Conservation (phyloP, 1,140 invertebrate species). For the Drosophila kohkoa region DNA sequence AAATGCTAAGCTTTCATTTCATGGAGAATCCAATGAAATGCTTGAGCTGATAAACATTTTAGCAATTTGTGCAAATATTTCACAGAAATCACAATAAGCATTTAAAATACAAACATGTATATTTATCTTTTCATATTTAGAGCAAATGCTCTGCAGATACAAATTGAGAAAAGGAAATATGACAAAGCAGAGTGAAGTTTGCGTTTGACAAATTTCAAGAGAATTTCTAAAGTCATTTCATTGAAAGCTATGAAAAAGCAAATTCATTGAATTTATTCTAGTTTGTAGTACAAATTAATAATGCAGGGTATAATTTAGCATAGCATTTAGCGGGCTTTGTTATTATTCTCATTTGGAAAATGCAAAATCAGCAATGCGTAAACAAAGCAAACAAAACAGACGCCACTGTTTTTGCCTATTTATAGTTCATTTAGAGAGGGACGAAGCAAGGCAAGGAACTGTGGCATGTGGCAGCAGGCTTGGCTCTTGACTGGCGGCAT, state of each 20-base stretch:
- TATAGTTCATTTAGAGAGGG: conserved; percentile 64
- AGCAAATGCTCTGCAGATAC: not conserved
- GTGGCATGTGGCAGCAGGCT: not conserved
- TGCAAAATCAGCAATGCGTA: conserved; percentile 53
- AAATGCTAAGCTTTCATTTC: conserved; percentile 10
- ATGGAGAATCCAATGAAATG: conserved; percentile 34
- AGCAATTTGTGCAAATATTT: conserved; percentile 38
- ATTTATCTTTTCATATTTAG: not conserved
- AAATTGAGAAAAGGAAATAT: not conserved
- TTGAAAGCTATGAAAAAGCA: not conserved
- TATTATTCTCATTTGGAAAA: conserved; percentile 40
- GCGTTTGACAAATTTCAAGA: not conserved
- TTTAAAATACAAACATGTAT: conserved; percentile 29
- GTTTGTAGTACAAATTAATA: too few species aligned
- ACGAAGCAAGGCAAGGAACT: too few species aligned
- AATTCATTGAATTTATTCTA: too few species aligned
- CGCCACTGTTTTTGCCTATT: conserved; percentile 42
- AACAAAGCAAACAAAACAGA: conserved; percentile 45
- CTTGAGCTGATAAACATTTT: conserved; percentile 28
- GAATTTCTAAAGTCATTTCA: not conserved
- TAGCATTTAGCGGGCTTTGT: not conserved
- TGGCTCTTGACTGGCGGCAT: conserved; percentile 1
- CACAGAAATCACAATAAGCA: conserved; percentile 5
- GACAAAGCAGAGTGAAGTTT: not conserved
- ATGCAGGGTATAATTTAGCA: conserved; percentile 5